These are phyloP conservation scores for Hydrozoanthus gracilis DNA, from an alignment of 92 coral and sea anemone genomes.

Conservation along the genomic window DNA sequence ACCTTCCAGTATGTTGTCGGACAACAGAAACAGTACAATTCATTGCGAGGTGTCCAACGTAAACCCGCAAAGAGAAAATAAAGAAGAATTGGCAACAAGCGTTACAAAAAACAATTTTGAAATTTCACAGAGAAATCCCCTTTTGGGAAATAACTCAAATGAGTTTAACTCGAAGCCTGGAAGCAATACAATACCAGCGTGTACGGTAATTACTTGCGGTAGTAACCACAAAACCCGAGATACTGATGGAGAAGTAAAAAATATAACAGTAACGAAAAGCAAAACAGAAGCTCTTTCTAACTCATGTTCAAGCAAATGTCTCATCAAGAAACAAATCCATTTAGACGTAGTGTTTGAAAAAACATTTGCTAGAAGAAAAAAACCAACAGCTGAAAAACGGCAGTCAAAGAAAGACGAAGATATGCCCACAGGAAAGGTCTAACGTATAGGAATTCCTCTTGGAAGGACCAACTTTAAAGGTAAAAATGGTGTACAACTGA, in stretches of 20 bases:
- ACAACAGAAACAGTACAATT: neutral
- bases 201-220: neutral
- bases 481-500: neutral
- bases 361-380: conserved; percentile 23
- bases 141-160: neutral
- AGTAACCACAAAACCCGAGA: neutral
- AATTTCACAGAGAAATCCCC: neutral
- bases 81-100: neutral
- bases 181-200: neutral
- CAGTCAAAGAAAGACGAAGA: neutral
- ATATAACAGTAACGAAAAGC: neutral
- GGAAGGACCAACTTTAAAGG: neutral
- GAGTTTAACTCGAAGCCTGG: neutral
- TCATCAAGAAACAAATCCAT: neutral
- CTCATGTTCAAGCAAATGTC: neutral
- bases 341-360: conserved; percentile 27
- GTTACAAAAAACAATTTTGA: neutral
- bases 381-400: neutral
- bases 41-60: neutral
- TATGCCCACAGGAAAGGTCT: neutral
- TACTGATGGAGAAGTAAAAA: neutral
- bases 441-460: neutral
- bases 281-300: neutral
- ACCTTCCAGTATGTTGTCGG: neutral
- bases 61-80: neutral